phyloP scores from a whole-genome alignment of 2,888 invertebrate genomes.

The Craniophora ligustri region DNA sequence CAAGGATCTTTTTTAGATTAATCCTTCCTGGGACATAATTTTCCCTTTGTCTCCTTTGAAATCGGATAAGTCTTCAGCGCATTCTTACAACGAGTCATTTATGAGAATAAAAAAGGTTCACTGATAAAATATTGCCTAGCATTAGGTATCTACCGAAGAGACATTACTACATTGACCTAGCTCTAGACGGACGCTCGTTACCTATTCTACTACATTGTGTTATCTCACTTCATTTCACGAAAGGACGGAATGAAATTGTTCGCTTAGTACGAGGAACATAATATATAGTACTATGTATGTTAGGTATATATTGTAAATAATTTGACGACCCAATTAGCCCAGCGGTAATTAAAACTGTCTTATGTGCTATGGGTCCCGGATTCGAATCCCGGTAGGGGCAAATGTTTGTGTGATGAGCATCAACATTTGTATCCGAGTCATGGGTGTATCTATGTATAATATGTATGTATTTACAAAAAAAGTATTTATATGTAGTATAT shows the following conservation, averaged over 20 bases:
- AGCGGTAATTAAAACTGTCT: too few species aligned
- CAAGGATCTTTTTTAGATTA: not conserved
- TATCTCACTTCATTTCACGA: constrained; percentile 12
- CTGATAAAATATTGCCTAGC: constrained; percentile 8
- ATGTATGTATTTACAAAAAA: too few species aligned
- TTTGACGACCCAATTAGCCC: too few species aligned
- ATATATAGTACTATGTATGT: too few species aligned
- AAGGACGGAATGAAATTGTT: constrained; percentile 5
- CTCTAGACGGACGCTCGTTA: constrained; percentile 1
- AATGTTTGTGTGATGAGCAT: too few species aligned
- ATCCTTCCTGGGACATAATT: not conserved
- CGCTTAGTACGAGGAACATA: not conserved
- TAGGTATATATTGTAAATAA: too few species aligned
- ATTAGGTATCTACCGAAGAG: constrained; percentile 6
- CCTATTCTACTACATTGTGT: not conserved
- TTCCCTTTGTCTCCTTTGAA: constrained; percentile 3
- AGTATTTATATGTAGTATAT: too few species aligned
- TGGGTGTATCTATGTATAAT: too few species aligned
- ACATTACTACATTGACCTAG: constrained; percentile 18
- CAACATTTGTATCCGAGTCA: too few species aligned
- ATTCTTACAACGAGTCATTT: constrained; percentile 2
- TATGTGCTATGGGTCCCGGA: too few species aligned
- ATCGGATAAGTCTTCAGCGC: constrained; percentile 6
- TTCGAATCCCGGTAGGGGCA: too few species aligned
- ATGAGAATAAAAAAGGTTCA: constrained; percentile 6